Evolutionary conservation across 1,140 invertebrate genomes (phyloP), one percentile per base, ranked within the genome.

Genomic region (Drosophila erecta): DNA sequence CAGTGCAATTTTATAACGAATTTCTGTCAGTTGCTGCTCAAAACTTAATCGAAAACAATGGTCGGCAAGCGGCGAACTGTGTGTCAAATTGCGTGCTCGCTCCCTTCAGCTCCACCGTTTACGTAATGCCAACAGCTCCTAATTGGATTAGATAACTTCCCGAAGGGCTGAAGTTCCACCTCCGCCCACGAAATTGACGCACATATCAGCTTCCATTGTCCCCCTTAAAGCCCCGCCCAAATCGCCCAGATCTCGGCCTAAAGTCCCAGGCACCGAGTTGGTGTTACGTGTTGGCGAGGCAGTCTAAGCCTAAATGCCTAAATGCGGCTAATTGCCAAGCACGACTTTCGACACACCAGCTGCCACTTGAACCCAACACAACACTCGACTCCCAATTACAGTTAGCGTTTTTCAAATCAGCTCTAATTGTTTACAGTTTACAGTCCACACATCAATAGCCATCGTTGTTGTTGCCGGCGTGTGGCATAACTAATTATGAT

Each of bases 401-500:
- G 41, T 44, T 46, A 51, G 57, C 33, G 43, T 64, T 76, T 83
- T 87, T 87, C 79, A 76, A 76, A 87, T 89, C 84, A 87, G 58
- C 70, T 83, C 79, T 72, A 87, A 87, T 87, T 87, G 83, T 87
- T 87, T 76, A 71, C 79, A 87, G 83, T 86, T 87, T 79, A 75
- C 83, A 87, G 83, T 87, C 87, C 76, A 71, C 83, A 87, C 83
- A 87, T 89, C 83, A 83, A 83, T 87, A 62, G 35, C 41, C 54
- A 43, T 57, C 49, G 66, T 24, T 60, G 58, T 46, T 66, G 58
- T 44, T 65, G 59, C 62, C 77, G 83, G 76, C 83, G 83, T 81
- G 79, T 86, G 83, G 79, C 81, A 86, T 87, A 87, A 87, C 83
- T 83, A 87, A 87, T 87, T 87, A 87, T 87, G 83, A 87, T 87